These are phyloP conservation scores for Nematostella vectensis DNA, from an alignment of 92 coral and sea anemone species.

Conservation along the genomic window DNA sequence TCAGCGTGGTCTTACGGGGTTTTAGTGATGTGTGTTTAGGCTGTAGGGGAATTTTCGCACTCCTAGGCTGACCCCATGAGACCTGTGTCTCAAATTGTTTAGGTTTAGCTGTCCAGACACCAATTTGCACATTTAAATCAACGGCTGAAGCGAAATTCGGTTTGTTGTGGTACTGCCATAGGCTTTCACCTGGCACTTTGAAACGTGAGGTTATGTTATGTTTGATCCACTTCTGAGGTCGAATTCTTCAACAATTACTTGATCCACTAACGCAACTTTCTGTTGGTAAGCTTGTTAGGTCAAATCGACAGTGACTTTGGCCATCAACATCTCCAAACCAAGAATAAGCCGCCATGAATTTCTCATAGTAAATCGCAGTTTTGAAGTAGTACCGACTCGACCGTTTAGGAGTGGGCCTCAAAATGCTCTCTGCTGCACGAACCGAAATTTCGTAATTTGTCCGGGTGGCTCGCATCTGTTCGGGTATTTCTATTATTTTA, in stretches of 20 bases:
- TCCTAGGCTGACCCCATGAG: slow-evolving; percentile 37
- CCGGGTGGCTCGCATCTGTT: slow-evolving; percentile 15
- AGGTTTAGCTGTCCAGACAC: slow-evolving; percentile 86
- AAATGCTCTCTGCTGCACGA: slow-evolving; percentile 16
- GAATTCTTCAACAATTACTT: slow-evolving; percentile 2
- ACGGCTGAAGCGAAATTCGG: slow-evolving; percentile 62
- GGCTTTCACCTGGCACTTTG: slow-evolving; percentile 44
- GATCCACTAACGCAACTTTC: not conserved
- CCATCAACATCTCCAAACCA: not conserved
- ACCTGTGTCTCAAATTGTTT: slow-evolving; percentile 70
- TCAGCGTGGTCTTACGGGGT: too few relatives aligned
- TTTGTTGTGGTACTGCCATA: slow-evolving; percentile 46
- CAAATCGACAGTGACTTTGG: not conserved
- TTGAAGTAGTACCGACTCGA: not conserved
- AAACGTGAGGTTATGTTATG: slow-evolving; percentile 16
- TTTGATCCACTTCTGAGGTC: slow-evolving; percentile 21
- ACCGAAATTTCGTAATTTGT: slow-evolving; percentile 42
- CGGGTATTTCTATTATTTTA: slow-evolving; percentile 1
- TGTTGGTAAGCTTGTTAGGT: slow-evolving; percentile 1
- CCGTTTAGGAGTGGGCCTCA: slow-evolving; percentile 52
- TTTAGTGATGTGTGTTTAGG: too few relatives aligned
- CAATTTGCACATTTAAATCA: slow-evolving; percentile 99
- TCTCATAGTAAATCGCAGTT: not conserved
- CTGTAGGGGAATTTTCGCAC: slow-evolving; percentile 42
- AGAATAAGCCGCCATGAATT: too few relatives aligned